These are phyloP conservation scores for Hirtodrosophila confusa DNA, from an alignment of 2,888 invertebrate species.

Conservation along the genomic window DNA sequence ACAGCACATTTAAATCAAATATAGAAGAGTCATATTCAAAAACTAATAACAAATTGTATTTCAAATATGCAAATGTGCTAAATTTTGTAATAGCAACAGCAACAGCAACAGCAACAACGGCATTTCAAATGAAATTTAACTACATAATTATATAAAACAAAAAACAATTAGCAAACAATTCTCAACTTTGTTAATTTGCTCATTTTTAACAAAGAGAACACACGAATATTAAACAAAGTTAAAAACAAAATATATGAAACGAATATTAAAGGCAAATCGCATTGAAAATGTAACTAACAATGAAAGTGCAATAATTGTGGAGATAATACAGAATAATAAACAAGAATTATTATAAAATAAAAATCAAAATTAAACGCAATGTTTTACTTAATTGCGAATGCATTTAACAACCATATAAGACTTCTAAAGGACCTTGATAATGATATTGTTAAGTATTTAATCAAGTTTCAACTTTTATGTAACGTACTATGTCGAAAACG, in stretches of 20 bases:
- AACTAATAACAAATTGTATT: slow-evolving; percentile 32
- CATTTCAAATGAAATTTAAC: slow-evolving; percentile 44
- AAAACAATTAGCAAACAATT: slow-evolving; percentile 27
- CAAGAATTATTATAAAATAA: slow-evolving; percentile 25
- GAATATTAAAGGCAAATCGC: slow-evolving; percentile 55
- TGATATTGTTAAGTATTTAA: no score
- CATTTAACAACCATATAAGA: no score
- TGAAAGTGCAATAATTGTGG: slow-evolving; percentile 64
- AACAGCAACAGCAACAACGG: slow-evolving; percentile 15
- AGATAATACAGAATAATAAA: slow-evolving; percentile 49
- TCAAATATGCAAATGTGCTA: slow-evolving; percentile 29
- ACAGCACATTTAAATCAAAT: slow-evolving; percentile 43
- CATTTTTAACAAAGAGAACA: slow-evolving; percentile 30
- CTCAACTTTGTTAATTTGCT: slow-evolving; percentile 51
- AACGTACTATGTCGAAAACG: no score
- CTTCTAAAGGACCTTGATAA: no score
- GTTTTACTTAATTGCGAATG: no score
- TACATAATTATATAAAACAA: slow-evolving; percentile 25
- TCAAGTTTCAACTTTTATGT: no score
- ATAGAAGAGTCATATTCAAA: slow-evolving; percentile 24
- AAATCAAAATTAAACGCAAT: neutral
- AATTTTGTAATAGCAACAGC: slow-evolving; percentile 26
- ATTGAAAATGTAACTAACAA: slow-evolving; percentile 71
- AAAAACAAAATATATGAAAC: slow-evolving; percentile 15
- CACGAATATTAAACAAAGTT: slow-evolving; percentile 11